Conservation (phyloP, 2,797 vertebrate genomes). For the Dipus sagitta region DNA sequence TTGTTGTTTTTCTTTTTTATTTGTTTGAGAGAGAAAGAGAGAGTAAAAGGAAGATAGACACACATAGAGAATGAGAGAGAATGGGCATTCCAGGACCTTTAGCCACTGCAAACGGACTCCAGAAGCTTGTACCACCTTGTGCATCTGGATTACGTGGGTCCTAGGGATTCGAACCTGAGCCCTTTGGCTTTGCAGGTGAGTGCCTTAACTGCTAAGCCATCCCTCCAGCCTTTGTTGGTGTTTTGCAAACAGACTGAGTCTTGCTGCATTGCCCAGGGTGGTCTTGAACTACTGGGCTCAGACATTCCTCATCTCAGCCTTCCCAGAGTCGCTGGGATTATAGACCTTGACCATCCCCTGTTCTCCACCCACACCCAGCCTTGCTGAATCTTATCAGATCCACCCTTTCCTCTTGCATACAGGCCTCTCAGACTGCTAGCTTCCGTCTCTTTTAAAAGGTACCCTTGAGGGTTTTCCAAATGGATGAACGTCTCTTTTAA, state of each 20-base stretch:
- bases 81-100: no score
- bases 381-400: not conserved
- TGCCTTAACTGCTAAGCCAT: no score
- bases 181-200: no score
- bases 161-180: no score
- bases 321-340: not conserved
- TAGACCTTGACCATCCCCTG: not conserved
- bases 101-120: no score
- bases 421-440: not conserved
- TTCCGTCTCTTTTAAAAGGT: slow-evolving; percentile 30
- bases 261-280: not conserved
- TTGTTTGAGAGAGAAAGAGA: no score
- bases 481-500: not conserved
- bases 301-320: not conserved
- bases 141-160: no score
- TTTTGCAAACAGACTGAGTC: not conserved
- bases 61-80: no score
- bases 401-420: not conserved
- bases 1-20: not conserved
- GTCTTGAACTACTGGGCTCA: not conserved
- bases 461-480: slow-evolving; percentile 41
- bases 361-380: not conserved
- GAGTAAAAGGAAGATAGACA: no score
- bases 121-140: no score
- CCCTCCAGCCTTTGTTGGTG: not conserved